Conservation (phyloP, 2,797 vertebrate genomes). For the Cyprinodon diabolis region DNA sequence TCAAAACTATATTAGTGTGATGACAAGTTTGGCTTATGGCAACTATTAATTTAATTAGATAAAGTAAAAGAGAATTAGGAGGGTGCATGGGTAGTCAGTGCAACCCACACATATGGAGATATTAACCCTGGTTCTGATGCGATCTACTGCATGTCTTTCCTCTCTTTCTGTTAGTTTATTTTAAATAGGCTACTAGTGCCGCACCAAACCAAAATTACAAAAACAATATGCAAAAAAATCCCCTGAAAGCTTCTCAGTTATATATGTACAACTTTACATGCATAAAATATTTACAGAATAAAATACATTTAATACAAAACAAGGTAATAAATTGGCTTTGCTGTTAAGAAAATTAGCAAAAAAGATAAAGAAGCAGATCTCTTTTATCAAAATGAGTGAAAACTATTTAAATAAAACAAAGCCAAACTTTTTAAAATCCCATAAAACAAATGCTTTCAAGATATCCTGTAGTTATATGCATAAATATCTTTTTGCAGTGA, state of each 20-base stretch:
- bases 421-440: no score
- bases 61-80: background rate
- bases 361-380: background rate
- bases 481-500: background rate
- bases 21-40: background rate
- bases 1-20: background rate
- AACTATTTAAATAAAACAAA: background rate
- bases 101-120: no score
- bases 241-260: background rate
- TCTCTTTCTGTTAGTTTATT: no score
- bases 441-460: background rate
- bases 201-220: background rate
- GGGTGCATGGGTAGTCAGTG: no score
- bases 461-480: background rate
- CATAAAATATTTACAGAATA: background rate
- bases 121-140: no score
- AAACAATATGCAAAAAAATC: background rate
- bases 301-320: background rate
- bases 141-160: no score
- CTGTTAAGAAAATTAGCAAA: background rate
- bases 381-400: background rate
- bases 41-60: background rate
- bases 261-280: background rate
- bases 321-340: background rate
- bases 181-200: no score